These are phyloP conservation scores for Drosophila kikkawai DNA, from an alignment of 1,140 invertebrate species.

Conservation along the genomic window DNA sequence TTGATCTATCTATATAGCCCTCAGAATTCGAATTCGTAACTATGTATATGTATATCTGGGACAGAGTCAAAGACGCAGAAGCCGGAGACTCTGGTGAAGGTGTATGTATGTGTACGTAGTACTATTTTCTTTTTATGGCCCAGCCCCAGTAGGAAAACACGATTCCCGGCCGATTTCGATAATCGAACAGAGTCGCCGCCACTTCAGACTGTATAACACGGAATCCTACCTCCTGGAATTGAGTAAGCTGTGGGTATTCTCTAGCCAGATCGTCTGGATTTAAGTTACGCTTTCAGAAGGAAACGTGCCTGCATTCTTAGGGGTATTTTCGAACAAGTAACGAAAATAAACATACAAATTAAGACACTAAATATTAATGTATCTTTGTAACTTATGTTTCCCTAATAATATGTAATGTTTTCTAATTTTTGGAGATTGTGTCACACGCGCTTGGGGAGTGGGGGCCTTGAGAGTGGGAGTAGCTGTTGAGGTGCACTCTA, in stretches of 20 bases:
- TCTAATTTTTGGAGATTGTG: background rate
- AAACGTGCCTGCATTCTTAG: too few species aligned
- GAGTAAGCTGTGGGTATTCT: background rate
- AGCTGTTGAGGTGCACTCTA: conserved; percentile 17
- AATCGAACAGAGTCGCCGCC: conserved; percentile 14
- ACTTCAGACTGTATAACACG: conserved; percentile 1
- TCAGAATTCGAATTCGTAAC: conserved; percentile 34
- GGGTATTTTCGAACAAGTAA: too few species aligned
- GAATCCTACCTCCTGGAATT: background rate
- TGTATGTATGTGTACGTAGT: background rate
- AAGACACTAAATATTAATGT: too few species aligned
- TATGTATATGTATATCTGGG: conserved; percentile 20
- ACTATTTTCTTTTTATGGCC: conserved; percentile 24
- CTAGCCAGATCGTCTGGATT: background rate
- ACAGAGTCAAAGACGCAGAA: conserved; percentile 36
- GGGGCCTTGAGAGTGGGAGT: conserved; percentile 6
- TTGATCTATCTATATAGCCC: conserved; percentile 58
- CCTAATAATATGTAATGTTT: background rate
- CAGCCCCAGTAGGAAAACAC: conserved; percentile 11
- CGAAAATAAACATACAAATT: too few species aligned
- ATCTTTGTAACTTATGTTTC: background rate
- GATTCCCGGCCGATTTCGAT: conserved; percentile 30
- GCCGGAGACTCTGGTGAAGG: conserved; percentile 17
- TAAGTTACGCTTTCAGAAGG: background rate
- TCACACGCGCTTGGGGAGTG: background rate